phyloP scores from a whole-genome alignment of 2,888 invertebrate genomes.

The Zaprionus bogoriensis region DNA sequence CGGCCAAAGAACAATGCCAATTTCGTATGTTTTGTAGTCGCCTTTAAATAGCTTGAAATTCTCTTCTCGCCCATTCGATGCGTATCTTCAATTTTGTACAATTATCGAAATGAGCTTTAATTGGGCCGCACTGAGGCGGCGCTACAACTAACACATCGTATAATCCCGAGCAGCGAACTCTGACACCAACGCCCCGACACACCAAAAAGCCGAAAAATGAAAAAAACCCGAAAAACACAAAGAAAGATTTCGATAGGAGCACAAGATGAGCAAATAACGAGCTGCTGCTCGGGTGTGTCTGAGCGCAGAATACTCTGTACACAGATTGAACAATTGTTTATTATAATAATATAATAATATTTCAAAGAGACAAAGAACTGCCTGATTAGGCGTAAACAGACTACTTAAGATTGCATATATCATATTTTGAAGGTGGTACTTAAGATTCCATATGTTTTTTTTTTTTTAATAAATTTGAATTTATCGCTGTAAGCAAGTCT shows the following conservation, averaged over 20 bases:
- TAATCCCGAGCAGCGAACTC: constrained; percentile 52
- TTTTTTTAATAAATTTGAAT: too few relatives aligned
- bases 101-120: constrained; percentile 60
- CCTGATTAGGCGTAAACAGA: too few relatives aligned
- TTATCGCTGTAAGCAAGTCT: too few relatives aligned
- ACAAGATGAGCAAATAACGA: constrained; percentile 27
- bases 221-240: constrained; percentile 8
- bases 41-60: not conserved
- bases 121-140: constrained; percentile 43
- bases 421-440: too few relatives aligned
- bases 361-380: too few relatives aligned
- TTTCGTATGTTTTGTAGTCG: constrained; percentile 7
- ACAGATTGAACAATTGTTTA: not conserved
- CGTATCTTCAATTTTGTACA: constrained; percentile 26
- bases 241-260: constrained; percentile 15
- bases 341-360: too few relatives aligned
- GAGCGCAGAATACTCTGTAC: constrained; percentile 21
- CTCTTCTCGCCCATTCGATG: constrained; percentile 3
- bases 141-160: constrained; percentile 49
- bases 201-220: constrained; percentile 15
- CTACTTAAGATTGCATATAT: too few relatives aligned
- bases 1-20: constrained; percentile 7
- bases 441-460: not conserved
- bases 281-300: not conserved
- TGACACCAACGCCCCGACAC: constrained; percentile 50